Conservation (phyloP, 1,140 invertebrate genomes). For the Hetaerina americana region DNA sequence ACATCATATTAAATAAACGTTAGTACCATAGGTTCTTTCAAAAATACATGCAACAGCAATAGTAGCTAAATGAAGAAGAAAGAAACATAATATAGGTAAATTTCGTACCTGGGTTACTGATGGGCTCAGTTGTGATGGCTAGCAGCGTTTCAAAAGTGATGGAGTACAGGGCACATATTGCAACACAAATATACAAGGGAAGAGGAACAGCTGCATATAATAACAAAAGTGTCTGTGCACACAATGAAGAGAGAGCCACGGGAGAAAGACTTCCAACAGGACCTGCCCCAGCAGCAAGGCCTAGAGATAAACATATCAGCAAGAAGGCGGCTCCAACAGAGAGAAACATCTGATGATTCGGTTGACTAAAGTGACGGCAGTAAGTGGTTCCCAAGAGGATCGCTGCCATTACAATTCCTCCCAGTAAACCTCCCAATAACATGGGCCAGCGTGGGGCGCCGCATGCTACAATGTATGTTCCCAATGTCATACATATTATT, state of each 20-base stretch:
- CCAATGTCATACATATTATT: neutral
- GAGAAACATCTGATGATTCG: neutral
- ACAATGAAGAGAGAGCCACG: slow-evolving; percentile 70
- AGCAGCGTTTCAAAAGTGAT: slow-evolving; percentile 56
- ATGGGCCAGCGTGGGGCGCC: neutral
- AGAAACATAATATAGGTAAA: neutral
- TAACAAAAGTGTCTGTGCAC: slow-evolving; percentile 73
- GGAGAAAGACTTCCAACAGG: slow-evolving; percentile 30
- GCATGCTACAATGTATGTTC: neutral
- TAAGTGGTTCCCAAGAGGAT: neutral
- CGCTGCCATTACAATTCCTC: neutral
- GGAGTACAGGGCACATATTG: slow-evolving; percentile 66
- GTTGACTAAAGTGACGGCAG: neutral
- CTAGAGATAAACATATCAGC: neutral
- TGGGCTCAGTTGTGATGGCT: slow-evolving; percentile 9
- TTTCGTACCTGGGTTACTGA: neutral
- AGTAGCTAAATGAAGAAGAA: neutral
- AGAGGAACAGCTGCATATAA: slow-evolving; percentile 89
- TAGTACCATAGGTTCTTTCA: too few species aligned
- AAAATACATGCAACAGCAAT: neutral
- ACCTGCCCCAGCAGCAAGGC: neutral
- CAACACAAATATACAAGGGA: slow-evolving; percentile 69
- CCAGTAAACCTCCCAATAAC: neutral
- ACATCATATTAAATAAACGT: too few species aligned
- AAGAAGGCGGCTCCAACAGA: neutral